Percentiles rank a stretch among this genome's conserved stretches.
phyloP scores from a whole-genome alignment of 2,113 vertebrate genomes.

The Pleuronectes platessa region DNA sequence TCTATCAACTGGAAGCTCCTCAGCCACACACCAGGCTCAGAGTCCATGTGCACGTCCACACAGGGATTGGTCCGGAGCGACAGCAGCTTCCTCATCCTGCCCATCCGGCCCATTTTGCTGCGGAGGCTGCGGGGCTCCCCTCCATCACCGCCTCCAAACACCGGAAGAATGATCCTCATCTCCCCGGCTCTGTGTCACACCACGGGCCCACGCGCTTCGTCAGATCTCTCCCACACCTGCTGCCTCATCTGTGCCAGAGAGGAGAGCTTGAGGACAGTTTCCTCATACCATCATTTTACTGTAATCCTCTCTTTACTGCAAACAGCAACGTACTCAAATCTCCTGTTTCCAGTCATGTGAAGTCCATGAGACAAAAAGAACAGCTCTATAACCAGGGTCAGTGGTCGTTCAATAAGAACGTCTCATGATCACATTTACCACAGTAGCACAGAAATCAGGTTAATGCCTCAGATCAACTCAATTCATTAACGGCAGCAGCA shows the following conservation, averaged over 20 bases:
- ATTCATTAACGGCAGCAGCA: neutral
- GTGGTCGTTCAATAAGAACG: neutral
- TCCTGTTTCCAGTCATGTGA: too few relatives aligned
- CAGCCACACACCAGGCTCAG: slow-evolving; percentile 77
- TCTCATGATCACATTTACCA: slow-evolving; percentile 4
- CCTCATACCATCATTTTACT: neutral
- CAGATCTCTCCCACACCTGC: slow-evolving; percentile 57
- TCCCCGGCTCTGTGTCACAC: slow-evolving; percentile 45
- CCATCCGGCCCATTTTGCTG: slow-evolving; percentile 69
- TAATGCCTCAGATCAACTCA: neutral
- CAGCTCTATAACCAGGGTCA: neutral
- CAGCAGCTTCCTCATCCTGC: slow-evolving; percentile 73
- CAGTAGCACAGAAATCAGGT: neutral
- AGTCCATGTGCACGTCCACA: slow-evolving; percentile 61
- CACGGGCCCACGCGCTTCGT: slow-evolving; percentile 42
- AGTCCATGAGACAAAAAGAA: too few relatives aligned
- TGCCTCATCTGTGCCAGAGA: slow-evolving; percentile 59
- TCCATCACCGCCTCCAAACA: slow-evolving; percentile 56
- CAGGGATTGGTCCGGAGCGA: slow-evolving; percentile 45
- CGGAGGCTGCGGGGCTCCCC: slow-evolving; percentile 63
- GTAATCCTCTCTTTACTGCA: neutral
- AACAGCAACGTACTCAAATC: neutral
- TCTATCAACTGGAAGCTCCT: slow-evolving; percentile 78
- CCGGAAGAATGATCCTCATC: slow-evolving; percentile 71
- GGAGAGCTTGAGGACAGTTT: slow-evolving; percentile 1